Conservation (phyloP, 1,140 invertebrate species). For the Bilobella aurantiaca region DNA sequence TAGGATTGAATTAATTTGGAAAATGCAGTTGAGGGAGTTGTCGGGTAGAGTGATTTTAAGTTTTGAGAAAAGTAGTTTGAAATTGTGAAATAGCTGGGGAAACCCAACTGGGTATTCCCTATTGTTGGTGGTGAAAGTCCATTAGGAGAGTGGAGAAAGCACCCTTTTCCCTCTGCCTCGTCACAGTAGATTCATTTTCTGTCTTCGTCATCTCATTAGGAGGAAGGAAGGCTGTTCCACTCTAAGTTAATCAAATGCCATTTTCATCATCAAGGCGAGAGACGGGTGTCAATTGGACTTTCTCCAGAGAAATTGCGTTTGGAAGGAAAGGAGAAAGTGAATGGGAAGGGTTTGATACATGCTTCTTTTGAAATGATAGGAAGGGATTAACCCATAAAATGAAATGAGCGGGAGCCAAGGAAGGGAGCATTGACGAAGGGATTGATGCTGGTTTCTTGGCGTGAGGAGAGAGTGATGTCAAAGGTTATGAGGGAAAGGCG, state of each 20-base stretch:
- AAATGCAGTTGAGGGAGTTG: too few relatives aligned
- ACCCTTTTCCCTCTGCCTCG: not conserved
- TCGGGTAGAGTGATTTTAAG: too few relatives aligned
- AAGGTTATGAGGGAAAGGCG: not conserved
- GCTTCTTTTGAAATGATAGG: not conserved
- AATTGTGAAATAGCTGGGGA: not conserved
- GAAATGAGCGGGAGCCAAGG: not conserved
- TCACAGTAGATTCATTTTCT: not conserved
- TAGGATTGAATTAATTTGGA: too few relatives aligned
- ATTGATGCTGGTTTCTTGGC: too few relatives aligned
- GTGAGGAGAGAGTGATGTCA: not conserved
- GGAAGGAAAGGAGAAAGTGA: not conserved
- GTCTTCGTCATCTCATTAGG: not conserved
- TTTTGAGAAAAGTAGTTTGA: too few relatives aligned
- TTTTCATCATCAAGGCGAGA: not conserved
- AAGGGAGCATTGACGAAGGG: not conserved
- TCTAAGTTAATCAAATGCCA: constrained; percentile 3
- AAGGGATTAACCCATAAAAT: constrained; percentile 8
- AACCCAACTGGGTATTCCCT: not conserved
- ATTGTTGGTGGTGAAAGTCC: not conserved
- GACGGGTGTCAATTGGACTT: not conserved
- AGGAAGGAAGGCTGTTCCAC: not conserved
- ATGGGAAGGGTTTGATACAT: not conserved
- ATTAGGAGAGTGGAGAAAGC: constrained; percentile 3
- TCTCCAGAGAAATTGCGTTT: not conserved